These are phyloP conservation scores for Uloborus plumipes DNA, from an alignment of 2,888 invertebrate genomes.

Conservation along the genomic window DNA sequence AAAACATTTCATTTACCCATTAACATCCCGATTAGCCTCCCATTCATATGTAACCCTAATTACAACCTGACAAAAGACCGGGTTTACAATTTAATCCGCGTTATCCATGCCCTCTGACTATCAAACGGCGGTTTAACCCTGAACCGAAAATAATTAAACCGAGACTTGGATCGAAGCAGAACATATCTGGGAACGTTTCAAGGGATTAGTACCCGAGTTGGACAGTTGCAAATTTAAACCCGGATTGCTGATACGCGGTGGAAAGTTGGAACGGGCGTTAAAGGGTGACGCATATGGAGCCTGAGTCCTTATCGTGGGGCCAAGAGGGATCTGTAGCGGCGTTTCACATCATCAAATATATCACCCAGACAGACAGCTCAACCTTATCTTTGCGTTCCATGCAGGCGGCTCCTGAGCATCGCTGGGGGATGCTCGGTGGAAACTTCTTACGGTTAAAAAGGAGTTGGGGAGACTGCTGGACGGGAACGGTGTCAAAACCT, in stretches of 20 bases:
- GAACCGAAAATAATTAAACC: conserved; percentile 62
- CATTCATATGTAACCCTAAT: too few relatives aligned
- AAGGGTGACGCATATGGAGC: conserved; percentile 51
- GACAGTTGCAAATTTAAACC: conserved; percentile 63
- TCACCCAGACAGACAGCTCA: conserved; percentile 49
- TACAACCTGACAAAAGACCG: conserved; percentile 3
- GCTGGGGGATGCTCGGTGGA: background rate
- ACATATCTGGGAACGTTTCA: conserved; percentile 54
- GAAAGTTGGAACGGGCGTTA: conserved; percentile 52
- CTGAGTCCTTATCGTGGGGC: conserved; percentile 41
- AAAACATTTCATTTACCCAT: too few relatives aligned
- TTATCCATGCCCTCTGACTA: conserved; percentile 8
- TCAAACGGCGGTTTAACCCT: conserved; percentile 21
- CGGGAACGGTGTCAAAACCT: conserved; percentile 4
- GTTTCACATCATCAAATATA: conserved; percentile 58
- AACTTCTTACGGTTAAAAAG: too few relatives aligned
- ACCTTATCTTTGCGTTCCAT: conserved; percentile 57
- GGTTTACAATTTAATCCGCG: conserved; percentile 15
- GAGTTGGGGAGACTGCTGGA: too few relatives aligned
- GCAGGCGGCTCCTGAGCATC: conserved; percentile 16
- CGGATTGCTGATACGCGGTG: conserved; percentile 49
- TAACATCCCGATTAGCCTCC: too few relatives aligned
- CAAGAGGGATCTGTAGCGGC: conserved; percentile 54
- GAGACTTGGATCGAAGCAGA: conserved; percentile 4
- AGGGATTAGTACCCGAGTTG: conserved; percentile 44